phyloP scores from a whole-genome alignment of 2,113 vertebrate species.

The Pelusios castaneus region DNA sequence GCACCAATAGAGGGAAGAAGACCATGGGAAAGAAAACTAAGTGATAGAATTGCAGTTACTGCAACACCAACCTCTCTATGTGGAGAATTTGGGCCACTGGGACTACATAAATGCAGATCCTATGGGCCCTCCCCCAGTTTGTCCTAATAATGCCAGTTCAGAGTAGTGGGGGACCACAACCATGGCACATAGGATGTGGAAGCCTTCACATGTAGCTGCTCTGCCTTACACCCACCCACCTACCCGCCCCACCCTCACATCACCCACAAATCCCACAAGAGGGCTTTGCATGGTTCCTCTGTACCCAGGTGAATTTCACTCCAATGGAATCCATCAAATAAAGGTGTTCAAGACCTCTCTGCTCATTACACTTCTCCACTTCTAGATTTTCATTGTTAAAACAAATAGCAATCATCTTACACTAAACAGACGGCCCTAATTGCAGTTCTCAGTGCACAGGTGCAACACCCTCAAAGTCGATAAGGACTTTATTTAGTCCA shows the following conservation, averaged over 20 bases:
- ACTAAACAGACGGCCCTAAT: neutral
- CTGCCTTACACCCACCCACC: neutral
- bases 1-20: neutral
- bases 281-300: neutral
- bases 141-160: neutral
- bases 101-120: neutral
- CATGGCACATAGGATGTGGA: rapidly evolving
- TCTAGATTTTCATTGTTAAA: neutral
- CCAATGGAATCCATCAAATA: neutral
- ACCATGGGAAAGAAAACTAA: neutral
- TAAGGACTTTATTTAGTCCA: neutral
- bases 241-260: too few species aligned
- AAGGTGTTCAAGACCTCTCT: neutral
- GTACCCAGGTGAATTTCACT: neutral
- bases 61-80: neutral
- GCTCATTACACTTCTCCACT: neutral
- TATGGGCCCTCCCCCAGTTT: neutral
- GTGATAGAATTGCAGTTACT: neutral
- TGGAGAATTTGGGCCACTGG: neutral
- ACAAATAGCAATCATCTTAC: neutral
- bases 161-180: neutral
- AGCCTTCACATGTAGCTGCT: rapidly evolving
- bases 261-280: neutral
- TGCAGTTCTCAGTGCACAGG: neutral
- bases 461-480: neutral